These are phyloP conservation scores for Tineola bisselliella DNA, from an alignment of 2,888 invertebrate genomes.

Conservation along the genomic window DNA sequence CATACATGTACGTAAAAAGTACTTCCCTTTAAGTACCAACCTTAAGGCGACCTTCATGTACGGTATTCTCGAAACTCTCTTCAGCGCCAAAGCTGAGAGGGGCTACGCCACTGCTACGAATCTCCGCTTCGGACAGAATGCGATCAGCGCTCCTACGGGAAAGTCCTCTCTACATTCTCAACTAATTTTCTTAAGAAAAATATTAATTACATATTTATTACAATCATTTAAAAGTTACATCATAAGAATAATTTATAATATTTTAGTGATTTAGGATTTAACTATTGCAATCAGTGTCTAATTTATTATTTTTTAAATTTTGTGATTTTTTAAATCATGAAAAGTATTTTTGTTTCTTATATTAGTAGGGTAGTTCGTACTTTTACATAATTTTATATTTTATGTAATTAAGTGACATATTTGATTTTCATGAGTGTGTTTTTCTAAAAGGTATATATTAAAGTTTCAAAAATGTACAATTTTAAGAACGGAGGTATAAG, in stretches of 20 bases:
- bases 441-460: too few species aligned
- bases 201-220: neutral
- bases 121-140: neutral
- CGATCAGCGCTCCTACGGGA: neutral
- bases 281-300: neutral
- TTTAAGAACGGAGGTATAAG: slow-evolving; percentile 18
- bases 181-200: too few species aligned
- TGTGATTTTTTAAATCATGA: neutral
- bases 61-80: neutral
- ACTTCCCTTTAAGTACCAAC: neutral
- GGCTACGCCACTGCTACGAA: neutral
- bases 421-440: too few species aligned
- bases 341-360: neutral
- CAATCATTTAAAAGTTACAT: neutral
- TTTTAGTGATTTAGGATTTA: too few species aligned
- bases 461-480: neutral
- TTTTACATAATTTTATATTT: too few species aligned
- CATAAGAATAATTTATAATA: neutral
- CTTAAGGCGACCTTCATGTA: neutral
- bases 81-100: neutral
- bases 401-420: too few species aligned
- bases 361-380: too few species aligned
- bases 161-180: neutral
- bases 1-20: neutral
- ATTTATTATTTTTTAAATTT: neutral